phyloP scores from a whole-genome alignment of 2,888 invertebrate genomes.

The Dynastes maya region DNA sequence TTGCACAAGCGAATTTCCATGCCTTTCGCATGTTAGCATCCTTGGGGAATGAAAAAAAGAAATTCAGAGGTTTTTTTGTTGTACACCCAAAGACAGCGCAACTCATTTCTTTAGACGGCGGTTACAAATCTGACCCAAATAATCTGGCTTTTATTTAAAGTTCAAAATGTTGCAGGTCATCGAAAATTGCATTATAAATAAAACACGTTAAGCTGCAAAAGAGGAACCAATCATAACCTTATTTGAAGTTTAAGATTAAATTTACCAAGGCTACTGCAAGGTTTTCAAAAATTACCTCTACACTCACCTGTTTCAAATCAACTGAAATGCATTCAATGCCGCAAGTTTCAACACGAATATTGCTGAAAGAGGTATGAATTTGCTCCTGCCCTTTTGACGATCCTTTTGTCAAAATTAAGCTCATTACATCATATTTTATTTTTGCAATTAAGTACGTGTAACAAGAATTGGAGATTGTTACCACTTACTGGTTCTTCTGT shows the following conservation, averaged over 20 bases:
- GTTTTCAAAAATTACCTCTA: neutral
- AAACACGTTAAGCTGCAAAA: neutral
- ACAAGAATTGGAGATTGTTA: neutral
- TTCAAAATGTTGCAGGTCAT: no score
- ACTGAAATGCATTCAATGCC: no score
- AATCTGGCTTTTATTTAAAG: no score
- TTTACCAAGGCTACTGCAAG: neutral
- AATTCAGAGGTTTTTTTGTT: neutral
- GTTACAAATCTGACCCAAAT: no score
- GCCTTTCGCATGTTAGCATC: constrained; percentile 32
- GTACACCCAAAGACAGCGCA: constrained; percentile 23
- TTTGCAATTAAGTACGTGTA: no score
- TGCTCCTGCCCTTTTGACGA: no score
- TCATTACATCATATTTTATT: no score
- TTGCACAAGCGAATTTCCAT: constrained; percentile 32
- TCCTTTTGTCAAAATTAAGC: no score
- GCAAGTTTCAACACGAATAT: no score
- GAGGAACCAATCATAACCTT: neutral
- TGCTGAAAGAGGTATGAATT: no score
- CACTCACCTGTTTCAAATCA: no score
- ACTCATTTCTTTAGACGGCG: neutral
- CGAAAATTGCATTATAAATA: no score
- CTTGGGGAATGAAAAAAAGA: constrained; percentile 26
- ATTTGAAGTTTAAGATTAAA: neutral
- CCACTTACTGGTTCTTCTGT: neutral